Evolutionary conservation across 2,888 invertebrate species (phyloP).

Genomic region (Acanthosepion esculentum): DNA sequence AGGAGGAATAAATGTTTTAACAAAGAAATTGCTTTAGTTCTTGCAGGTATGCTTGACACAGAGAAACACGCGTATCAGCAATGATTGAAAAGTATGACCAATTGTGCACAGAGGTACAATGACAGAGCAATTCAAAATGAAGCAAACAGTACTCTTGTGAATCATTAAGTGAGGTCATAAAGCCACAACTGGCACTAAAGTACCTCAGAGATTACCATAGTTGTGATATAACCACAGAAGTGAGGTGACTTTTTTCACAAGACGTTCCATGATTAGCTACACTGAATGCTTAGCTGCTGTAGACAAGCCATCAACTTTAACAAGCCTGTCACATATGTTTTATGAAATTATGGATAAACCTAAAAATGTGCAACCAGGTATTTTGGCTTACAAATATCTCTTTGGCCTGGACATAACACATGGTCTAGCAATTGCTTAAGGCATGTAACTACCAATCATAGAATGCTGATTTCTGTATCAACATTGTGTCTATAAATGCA

Average conservation of each 20-base stretch:
- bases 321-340: too few species aligned
- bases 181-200: background rate
- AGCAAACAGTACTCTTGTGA: background rate
- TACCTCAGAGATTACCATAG: background rate
- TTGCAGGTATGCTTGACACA: background rate
- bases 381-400: too few species aligned
- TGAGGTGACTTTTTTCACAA: background rate
- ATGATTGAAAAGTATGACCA: background rate
- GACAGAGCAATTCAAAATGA: background rate
- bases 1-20: background rate
- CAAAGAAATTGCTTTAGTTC: background rate
- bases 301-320: too few species aligned
- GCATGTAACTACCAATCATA: too few species aligned
- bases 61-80: background rate
- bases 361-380: too few species aligned
- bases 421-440: too few species aligned
- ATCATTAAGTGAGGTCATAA: background rate
- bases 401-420: too few species aligned
- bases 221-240: background rate
- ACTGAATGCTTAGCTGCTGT: too few species aligned
- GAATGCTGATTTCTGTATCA: too few species aligned
- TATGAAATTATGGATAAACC: too few species aligned
- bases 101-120: background rate
- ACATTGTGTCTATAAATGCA: too few species aligned
- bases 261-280: too few species aligned